phyloP scores from a whole-genome alignment of 2,888 invertebrate genomes.

The Acronicta psi region DNA sequence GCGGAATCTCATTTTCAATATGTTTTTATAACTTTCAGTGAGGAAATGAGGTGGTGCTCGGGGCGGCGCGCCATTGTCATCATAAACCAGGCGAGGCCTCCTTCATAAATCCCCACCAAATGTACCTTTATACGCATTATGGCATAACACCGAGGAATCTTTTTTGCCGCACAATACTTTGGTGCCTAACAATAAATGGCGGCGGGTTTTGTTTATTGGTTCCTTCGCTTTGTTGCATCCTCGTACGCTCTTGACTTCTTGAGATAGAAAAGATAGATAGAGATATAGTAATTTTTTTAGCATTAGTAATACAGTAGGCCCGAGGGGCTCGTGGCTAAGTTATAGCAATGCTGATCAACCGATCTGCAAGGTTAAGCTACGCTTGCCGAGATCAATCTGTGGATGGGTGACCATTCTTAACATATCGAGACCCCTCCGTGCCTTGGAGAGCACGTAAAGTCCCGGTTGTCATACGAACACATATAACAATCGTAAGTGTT shows the following conservation, averaged over 20 bases:
- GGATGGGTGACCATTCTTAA: too few species aligned
- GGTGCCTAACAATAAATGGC: slow-evolving; percentile 78
- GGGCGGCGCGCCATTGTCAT: slow-evolving; percentile 85
- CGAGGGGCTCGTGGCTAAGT: too few species aligned
- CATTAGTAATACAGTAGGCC: too few species aligned
- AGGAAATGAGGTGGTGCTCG: slow-evolving; percentile 88
- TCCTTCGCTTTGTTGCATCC: slow-evolving; percentile 30
- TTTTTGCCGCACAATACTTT: slow-evolving; percentile 77
- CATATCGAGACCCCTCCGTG: too few species aligned
- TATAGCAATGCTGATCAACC: too few species aligned
- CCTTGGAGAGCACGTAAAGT: too few species aligned
- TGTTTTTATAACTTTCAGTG: slow-evolving; percentile 89
- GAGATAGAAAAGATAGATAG: too few species aligned
- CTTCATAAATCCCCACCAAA: slow-evolving; percentile 86
- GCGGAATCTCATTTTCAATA: slow-evolving; percentile 89
- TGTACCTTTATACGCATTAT: slow-evolving; percentile 88
- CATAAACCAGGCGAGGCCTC: slow-evolving; percentile 86
- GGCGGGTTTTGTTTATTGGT: slow-evolving; percentile 66
- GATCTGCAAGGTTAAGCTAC: too few species aligned
- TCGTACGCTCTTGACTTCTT: neutral
- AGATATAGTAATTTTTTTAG: too few species aligned
- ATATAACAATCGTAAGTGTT: too few species aligned
- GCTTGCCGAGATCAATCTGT: too few species aligned
- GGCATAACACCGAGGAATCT: slow-evolving; percentile 80
- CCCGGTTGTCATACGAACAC: too few species aligned